Conservation (phyloP, 2,888 invertebrate species). For the Spodoptera picta region DNA sequence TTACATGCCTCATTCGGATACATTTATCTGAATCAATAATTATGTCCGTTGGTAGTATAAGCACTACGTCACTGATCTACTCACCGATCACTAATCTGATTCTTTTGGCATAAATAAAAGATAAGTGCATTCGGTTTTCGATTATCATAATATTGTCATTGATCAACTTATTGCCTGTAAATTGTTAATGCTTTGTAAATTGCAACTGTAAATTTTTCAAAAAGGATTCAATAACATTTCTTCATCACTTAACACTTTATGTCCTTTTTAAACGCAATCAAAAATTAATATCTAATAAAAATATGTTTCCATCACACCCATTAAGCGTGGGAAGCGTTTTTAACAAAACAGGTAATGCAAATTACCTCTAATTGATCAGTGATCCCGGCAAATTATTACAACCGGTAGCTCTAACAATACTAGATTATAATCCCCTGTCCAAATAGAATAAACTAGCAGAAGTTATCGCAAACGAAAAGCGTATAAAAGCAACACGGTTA, state of each 20-base stretch:
- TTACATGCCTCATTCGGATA: conserved; percentile 26
- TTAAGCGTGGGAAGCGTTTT: conserved; percentile 14
- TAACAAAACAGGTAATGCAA: conserved; percentile 20
- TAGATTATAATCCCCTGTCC: conserved; percentile 55
- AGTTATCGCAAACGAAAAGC: conserved; percentile 60
- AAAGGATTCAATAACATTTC: too few relatives aligned
- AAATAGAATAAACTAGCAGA: conserved; percentile 62
- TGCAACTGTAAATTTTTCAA: too few relatives aligned
- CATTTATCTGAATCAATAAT: conserved; percentile 14
- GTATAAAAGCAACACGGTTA: conserved; percentile 67
- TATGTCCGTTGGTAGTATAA: too few relatives aligned
- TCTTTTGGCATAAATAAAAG: too few relatives aligned
- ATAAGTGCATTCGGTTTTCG: too few relatives aligned
- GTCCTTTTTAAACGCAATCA: too few relatives aligned
- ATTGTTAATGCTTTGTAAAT: too few relatives aligned
- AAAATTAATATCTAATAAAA: conserved; percentile 7
- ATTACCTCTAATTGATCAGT: conserved; percentile 33
- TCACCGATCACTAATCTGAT: too few relatives aligned
- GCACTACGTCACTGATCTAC: too few relatives aligned
- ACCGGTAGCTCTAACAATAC: conserved; percentile 37
- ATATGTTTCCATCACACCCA: conserved; percentile 4
- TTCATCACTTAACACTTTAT: too few relatives aligned
- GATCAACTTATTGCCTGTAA: too few relatives aligned
- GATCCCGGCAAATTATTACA: conserved; percentile 17
- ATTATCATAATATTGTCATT: too few relatives aligned